phyloP scores from a whole-genome alignment of 2,113 vertebrate genomes.

The Albula glossodonta region DNA sequence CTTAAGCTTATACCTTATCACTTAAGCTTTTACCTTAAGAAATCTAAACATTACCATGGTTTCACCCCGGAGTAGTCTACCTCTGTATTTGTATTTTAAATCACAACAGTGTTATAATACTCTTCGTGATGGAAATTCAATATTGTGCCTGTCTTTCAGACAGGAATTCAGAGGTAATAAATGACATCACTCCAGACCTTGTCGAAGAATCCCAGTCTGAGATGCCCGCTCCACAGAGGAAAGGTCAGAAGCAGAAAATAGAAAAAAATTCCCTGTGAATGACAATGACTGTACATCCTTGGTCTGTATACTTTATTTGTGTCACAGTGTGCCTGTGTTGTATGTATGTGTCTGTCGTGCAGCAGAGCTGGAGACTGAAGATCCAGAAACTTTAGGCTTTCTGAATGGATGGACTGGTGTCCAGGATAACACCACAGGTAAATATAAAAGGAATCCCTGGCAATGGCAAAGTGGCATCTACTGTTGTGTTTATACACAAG shows the following conservation, averaged over 20 bases:
- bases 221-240: not conserved
- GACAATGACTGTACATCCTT: not conserved
- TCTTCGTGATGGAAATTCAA: not conserved
- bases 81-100: not conserved
- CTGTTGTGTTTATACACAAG: too few relatives aligned
- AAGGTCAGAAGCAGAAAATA: constrained; percentile 1
- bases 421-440: constrained; percentile 30
- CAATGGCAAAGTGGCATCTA: not conserved
- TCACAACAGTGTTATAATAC: not conserved
- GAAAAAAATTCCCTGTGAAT: not conserved
- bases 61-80: too few relatives aligned
- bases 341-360: not conserved
- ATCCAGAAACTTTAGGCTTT: not conserved
- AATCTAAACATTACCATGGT: too few relatives aligned
- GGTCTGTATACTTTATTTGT: not conserved
- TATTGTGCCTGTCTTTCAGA: constrained; percentile 5
- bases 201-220: not conserved
- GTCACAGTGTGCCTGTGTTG: not conserved
- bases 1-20: too few relatives aligned
- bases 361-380: constrained; percentile 19
- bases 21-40: too few relatives aligned
- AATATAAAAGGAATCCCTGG: not conserved
- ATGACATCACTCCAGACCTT: not conserved
- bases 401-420: not conserved
- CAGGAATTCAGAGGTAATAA: not conserved